A percentile compares a stretch with the other conserved stretches of the same genome.
These are phyloP conservation scores for Gobio gobio DNA, from an alignment of 2,113 vertebrate species.

Conservation along the genomic window DNA sequence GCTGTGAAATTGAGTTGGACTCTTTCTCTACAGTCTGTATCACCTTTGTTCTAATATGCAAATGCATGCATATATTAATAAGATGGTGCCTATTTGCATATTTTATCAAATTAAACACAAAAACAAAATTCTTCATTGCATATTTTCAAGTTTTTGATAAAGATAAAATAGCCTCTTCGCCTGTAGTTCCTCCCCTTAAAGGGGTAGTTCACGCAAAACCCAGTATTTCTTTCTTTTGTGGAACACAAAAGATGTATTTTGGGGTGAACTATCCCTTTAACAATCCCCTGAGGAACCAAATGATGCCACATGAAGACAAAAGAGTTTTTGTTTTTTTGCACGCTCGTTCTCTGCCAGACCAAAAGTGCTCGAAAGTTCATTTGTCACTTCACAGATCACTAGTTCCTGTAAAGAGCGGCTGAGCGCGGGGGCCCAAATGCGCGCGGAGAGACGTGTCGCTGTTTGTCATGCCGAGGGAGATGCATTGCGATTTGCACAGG, in stretches of 20 bases:
- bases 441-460: slow-evolving; percentile 55
- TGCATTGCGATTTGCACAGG: slow-evolving; percentile 30
- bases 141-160: neutral
- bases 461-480: slow-evolving; percentile 34
- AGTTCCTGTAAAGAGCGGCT: slow-evolving; percentile 78
- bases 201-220: neutral
- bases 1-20: too few species aligned
- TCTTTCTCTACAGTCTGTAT: neutral
- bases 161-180: neutral
- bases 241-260: neutral
- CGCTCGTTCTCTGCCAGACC: neutral
- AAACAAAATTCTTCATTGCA: neutral
- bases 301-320: slow-evolving; percentile 51
- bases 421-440: slow-evolving; percentile 65
- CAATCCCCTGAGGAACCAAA: slow-evolving; percentile 26
- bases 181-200: neutral
- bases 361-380: slow-evolving; percentile 80
- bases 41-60: neutral
- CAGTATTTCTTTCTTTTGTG: neutral
- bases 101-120: neutral
- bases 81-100: neutral
- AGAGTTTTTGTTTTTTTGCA: slow-evolving; percentile 15
- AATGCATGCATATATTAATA: neutral
- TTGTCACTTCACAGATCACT: slow-evolving; percentile 83
- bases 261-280: neutral